Evolutionary conservation across 1,140 invertebrate genomes (phyloP).

Genomic region (Andrena cerasifolii): DNA sequence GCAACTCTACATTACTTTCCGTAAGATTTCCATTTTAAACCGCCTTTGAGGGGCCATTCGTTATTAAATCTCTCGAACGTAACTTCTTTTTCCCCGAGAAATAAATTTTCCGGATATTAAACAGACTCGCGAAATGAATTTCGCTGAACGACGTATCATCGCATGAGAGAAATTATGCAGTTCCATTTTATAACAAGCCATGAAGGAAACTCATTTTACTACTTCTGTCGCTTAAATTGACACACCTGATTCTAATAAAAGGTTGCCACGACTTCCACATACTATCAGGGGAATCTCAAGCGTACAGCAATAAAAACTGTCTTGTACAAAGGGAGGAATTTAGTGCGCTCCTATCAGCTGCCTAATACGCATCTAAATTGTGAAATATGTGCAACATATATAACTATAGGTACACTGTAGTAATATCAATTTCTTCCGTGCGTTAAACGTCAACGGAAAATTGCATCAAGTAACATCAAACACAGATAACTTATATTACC

Average conservation of each 20-base stretch:
- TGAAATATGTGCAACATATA: conserved; percentile 8
- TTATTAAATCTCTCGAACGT: not conserved
- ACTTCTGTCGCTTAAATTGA: not conserved
- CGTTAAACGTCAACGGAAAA: no score
- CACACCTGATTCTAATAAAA: conserved; percentile 5
- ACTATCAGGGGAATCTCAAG: conserved; percentile 25
- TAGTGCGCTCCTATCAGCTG: not conserved
- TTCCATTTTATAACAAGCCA: not conserved
- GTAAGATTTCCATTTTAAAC: not conserved
- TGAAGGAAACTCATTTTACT: conserved; percentile 9
- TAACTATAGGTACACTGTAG: not conserved
- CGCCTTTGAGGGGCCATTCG: not conserved
- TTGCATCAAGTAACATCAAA: no score
- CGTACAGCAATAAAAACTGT: conserved; percentile 10
- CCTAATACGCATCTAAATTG: conserved; percentile 14
- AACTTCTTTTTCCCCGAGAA: no score
- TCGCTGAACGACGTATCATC: not conserved
- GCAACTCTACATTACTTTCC: not conserved
- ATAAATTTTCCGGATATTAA: no score
- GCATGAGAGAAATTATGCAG: not conserved
- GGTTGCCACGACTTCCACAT: not conserved
- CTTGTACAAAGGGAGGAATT: conserved; percentile 30
- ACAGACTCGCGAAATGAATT: not conserved
- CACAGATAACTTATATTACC: no score
- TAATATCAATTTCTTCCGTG: no score